These are phyloP conservation scores for Phyto melanocephala DNA, from an alignment of 2,888 invertebrate species.

Conservation along the genomic window DNA sequence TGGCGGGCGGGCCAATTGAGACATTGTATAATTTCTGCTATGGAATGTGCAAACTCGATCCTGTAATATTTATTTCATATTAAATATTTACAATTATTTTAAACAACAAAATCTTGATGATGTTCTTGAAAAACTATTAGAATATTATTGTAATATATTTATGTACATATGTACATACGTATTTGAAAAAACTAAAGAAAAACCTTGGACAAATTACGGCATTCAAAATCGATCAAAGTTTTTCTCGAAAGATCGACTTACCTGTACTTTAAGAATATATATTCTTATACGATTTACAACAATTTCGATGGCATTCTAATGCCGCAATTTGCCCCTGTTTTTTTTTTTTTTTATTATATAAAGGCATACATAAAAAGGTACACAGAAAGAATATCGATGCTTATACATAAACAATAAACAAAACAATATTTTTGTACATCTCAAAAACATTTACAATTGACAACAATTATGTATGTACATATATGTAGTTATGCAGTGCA, in stretches of 20 bases:
- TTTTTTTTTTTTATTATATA: background rate
- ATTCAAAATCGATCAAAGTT: too few species aligned
- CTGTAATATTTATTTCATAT: conserved; percentile 70
- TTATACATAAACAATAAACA: background rate
- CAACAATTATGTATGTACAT: background rate
- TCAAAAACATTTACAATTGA: conserved; percentile 16
- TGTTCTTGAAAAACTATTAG: too few species aligned
- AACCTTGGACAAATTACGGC: too few species aligned
- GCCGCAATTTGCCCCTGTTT: too few species aligned
- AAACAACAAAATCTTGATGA: background rate
- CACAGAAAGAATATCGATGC: background rate
- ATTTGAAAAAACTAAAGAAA: too few species aligned
- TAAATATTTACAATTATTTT: background rate
- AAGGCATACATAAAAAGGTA: background rate
- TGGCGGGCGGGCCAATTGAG: conserved; percentile 74
- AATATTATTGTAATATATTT: too few species aligned
- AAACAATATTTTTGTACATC: background rate
- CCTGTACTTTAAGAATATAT: too few species aligned
- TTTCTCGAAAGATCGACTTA: too few species aligned
- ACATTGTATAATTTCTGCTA: conserved; percentile 74
- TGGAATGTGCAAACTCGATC: conserved; percentile 75
- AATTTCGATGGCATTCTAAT: too few species aligned
- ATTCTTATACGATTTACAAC: too few species aligned
- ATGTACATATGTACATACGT: too few species aligned
- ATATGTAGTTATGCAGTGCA: too few species aligned